A percentile compares a stretch with the other conserved stretches of the same genome.
Conservation (phyloP, 2,888 invertebrate species). For the Mamestra brassicae region DNA sequence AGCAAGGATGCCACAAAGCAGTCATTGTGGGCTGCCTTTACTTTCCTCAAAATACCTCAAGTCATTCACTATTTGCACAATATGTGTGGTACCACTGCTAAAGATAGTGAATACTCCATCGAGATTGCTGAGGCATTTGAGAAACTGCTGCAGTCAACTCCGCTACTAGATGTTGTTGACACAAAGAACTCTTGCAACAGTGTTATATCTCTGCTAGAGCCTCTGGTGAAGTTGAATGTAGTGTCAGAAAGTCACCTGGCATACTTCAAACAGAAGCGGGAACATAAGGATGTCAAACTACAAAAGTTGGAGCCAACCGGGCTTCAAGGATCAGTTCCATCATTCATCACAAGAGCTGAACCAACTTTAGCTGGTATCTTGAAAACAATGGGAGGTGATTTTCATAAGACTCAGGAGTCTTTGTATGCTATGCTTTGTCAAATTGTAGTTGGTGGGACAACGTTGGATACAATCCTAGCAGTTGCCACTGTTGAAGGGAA, state of each 20-base stretch:
- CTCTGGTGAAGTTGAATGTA: slow-evolving; percentile 95
- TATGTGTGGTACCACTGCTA: slow-evolving; percentile 89
- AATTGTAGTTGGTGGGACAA: slow-evolving; percentile 95
- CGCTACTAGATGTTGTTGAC: slow-evolving; percentile 97
- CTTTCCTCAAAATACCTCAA: slow-evolving; percentile 97
- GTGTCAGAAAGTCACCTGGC: slow-evolving; percentile 95
- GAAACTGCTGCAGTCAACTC: slow-evolving; percentile 95
- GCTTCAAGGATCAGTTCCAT: slow-evolving; percentile 94
- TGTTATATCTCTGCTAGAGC: slow-evolving; percentile 95
- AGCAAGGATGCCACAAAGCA: slow-evolving; percentile 95
- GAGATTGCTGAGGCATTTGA: slow-evolving; percentile 96
- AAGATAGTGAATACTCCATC: slow-evolving; percentile 92
- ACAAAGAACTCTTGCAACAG: slow-evolving; percentile 97
- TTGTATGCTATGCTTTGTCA: slow-evolving; percentile 96
- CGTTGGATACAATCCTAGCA: slow-evolving; percentile 97
- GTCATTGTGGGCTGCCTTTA: slow-evolving; percentile 98
- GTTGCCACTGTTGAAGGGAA: slow-evolving; percentile 98
- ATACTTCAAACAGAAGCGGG: slow-evolving; percentile 92
- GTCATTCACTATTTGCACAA: slow-evolving; percentile 93
- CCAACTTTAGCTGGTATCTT: slow-evolving; percentile 97
- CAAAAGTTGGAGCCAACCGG: slow-evolving; percentile 93
- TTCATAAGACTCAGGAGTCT: slow-evolving; percentile 97
- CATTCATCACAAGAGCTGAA: slow-evolving; percentile 96
- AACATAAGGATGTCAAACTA: slow-evolving; percentile 91
- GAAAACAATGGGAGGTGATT: slow-evolving; percentile 97